These are phyloP conservation scores for Neopelma chrysocephalum DNA, from an alignment of 2,797 vertebrate genomes.

Conservation along the genomic window DNA sequence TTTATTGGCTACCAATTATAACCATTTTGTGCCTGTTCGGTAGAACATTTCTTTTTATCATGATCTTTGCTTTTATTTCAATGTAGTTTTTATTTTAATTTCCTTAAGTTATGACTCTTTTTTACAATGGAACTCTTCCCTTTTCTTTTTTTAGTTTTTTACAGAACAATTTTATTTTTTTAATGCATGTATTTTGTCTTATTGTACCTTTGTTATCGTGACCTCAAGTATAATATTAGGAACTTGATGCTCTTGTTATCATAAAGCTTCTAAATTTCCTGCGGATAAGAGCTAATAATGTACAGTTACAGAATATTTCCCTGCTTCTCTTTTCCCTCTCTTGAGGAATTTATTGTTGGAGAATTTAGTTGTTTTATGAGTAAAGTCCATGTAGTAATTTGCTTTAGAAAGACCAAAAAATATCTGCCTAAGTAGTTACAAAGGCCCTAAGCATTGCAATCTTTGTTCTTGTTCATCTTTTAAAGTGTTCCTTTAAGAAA, in stretches of 20 bases:
- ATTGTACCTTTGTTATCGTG: not conserved
- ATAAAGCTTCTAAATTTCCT: not conserved
- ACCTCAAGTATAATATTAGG: not conserved
- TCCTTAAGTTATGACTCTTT: not conserved
- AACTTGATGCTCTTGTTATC: not conserved
- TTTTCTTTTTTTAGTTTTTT: not conserved
- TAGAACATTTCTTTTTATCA: slow-evolving; percentile 1
- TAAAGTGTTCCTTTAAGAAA: not conserved
- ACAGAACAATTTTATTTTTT: not conserved
- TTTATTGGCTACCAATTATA: not conserved
- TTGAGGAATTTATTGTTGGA: slow-evolving; percentile 3
- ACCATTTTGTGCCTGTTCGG: not conserved
- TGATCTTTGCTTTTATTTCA: not conserved
- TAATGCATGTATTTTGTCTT: not conserved
- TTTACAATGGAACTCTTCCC: not conserved
- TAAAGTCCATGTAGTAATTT: not conserved
- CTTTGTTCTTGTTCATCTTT: not conserved
- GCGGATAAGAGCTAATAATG: not conserved
- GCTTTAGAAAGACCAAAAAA: not conserved
- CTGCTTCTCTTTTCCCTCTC: slow-evolving; percentile 26
- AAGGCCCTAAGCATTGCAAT: not conserved
- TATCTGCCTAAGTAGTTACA: not conserved
- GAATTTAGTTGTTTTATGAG: not conserved
- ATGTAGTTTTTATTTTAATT: not conserved
- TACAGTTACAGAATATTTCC: not conserved